Evolutionary conservation across 2,113 vertebrate genomes (phyloP).

Genomic region (Capreolus pygargus): DNA sequence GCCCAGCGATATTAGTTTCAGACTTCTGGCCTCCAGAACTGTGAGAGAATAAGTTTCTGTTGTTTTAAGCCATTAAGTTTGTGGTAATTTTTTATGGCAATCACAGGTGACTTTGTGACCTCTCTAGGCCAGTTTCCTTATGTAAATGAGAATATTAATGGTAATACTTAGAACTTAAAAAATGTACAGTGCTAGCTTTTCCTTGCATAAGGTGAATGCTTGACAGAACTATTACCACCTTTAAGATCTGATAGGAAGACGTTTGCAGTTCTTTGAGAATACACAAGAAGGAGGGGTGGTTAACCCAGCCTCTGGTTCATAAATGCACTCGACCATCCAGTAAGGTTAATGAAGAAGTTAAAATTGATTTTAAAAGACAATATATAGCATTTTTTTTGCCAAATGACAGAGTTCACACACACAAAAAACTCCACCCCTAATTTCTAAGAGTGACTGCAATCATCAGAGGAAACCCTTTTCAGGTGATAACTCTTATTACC

Average conservation of each 20-base stretch:
- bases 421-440: background rate
- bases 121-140: background rate
- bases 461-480: background rate
- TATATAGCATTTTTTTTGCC: background rate
- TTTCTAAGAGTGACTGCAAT: background rate
- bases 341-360: background rate
- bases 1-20: background rate
- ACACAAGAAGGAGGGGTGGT: background rate
- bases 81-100: background rate
- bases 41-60: background rate
- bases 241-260: background rate
- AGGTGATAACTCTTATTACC: background rate
- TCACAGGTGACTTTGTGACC: background rate
- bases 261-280: background rate
- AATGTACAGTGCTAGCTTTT: background rate
- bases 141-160: background rate
- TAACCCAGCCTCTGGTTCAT: background rate
- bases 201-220: background rate
- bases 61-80: background rate
- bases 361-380: background rate
- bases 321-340: too few relatives aligned
- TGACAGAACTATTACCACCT: too few relatives aligned
- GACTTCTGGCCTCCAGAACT: background rate
- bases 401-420: background rate
- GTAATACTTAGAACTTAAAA: background rate